Conservation (phyloP, 2,113 vertebrate genomes). For the Scatophagus argus region DNA sequence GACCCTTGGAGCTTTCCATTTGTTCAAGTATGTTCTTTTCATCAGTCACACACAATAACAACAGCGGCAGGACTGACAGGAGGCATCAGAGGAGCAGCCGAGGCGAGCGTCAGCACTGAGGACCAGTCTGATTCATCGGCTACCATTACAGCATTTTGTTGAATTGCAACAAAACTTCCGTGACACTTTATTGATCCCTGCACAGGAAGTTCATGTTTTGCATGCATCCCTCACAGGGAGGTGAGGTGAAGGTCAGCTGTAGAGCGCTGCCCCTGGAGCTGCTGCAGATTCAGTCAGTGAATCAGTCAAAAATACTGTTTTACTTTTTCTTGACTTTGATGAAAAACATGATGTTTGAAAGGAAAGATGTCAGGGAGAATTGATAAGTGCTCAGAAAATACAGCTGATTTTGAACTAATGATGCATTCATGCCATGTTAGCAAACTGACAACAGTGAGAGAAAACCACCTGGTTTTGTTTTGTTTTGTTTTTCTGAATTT, state of each 20-base stretch:
- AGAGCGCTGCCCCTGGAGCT: not conserved
- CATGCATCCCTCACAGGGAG: not conserved
- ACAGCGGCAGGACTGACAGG: conserved; percentile 24
- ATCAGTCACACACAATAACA: conserved; percentile 40
- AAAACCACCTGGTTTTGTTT: not conserved
- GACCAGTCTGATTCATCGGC: not conserved
- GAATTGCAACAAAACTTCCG: not conserved
- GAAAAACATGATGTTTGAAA: not conserved
- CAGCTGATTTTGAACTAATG: not conserved
- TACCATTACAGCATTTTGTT: not conserved
- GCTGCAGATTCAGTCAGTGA: not conserved
- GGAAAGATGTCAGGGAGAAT: not conserved
- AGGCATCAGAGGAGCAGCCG: not conserved
- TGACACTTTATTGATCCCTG: conserved; percentile 19
- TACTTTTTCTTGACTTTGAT: conserved; percentile 7
- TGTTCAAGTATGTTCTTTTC: conserved; percentile 44
- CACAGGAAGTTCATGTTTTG: not conserved
- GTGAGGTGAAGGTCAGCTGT: conserved; percentile 10
- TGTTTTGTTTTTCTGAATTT: not conserved
- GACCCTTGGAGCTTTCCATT: conserved; percentile 48
- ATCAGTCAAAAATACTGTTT: not conserved
- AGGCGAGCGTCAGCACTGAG: conserved; percentile 10
- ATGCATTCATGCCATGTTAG: not conserved
- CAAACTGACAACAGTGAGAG: not conserved
- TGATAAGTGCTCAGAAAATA: not conserved